Conservation (phyloP, 2,888 invertebrate species). For the Cheiracanthium punctorium region DNA sequence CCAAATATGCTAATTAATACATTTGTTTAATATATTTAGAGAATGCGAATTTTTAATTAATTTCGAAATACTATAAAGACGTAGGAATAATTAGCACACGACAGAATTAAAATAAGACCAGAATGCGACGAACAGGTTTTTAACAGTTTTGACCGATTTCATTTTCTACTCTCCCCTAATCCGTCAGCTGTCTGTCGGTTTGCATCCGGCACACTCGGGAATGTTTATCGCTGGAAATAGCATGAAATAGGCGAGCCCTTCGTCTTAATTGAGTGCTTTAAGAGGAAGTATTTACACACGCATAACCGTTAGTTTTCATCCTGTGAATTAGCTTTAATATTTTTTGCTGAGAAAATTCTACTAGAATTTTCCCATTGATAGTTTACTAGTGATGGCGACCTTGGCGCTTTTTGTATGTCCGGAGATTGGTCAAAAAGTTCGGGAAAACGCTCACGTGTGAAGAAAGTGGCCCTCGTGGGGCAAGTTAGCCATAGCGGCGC, state of each 20-base stretch:
- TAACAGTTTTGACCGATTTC: background rate
- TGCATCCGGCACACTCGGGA: background rate
- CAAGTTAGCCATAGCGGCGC: conserved; percentile 15
- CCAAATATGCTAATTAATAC: too few relatives aligned
- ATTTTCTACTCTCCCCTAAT: background rate
- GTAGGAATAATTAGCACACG: background rate
- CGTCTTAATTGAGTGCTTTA: background rate
- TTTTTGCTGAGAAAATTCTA: background rate
- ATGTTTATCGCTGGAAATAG: background rate
- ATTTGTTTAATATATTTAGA: too few relatives aligned
- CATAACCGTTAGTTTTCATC: too few relatives aligned
- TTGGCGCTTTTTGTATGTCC: conserved; percentile 48
- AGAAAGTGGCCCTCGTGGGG: conserved; percentile 9
- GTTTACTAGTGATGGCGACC: conserved; percentile 31
- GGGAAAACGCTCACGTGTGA: conserved; percentile 53
- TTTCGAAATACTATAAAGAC: too few relatives aligned
- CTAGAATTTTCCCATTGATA: too few relatives aligned
- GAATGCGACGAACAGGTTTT: background rate
- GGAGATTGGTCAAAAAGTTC: conserved; percentile 58
- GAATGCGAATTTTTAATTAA: too few relatives aligned
- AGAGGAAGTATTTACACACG: too few relatives aligned
- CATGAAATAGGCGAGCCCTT: background rate
- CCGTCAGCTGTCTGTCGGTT: background rate
- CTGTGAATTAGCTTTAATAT: too few relatives aligned
- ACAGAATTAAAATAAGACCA: too few relatives aligned